These are phyloP conservation scores for Acanthis flammea DNA, from an alignment of 2,797 vertebrate genomes.

Conservation along the genomic window DNA sequence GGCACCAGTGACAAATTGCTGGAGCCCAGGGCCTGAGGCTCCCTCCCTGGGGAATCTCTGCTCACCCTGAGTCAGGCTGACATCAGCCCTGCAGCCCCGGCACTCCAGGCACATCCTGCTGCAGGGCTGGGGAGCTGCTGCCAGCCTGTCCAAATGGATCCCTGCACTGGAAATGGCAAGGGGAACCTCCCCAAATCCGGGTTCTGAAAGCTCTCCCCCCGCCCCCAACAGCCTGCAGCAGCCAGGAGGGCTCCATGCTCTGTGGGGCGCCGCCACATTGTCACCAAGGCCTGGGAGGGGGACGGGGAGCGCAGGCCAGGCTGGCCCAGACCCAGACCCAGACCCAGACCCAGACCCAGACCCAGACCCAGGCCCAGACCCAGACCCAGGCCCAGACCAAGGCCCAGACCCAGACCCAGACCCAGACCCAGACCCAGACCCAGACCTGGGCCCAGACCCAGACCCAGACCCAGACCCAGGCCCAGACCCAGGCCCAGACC, in stretches of 20 bases:
- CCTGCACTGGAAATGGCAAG: background rate
- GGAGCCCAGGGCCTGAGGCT: background rate
- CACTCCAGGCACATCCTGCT: background rate
- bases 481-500: too few relatives aligned
- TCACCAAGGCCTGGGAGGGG: background rate
- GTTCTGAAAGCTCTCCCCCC: background rate
- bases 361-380: too few relatives aligned
- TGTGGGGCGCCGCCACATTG: accelerated
- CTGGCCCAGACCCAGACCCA: too few relatives aligned
- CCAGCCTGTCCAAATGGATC: background rate
- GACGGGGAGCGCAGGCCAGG: background rate
- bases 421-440: too few relatives aligned
- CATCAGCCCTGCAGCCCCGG: background rate
- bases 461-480: too few relatives aligned
- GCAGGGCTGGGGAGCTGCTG: background rate
- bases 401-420: too few relatives aligned
- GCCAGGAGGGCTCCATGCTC: background rate
- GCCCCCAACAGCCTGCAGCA: too few relatives aligned
- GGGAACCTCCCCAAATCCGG: background rate
- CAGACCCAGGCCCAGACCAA: too few relatives aligned
- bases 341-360: too few relatives aligned
- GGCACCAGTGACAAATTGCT: background rate
- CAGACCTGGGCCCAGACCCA: too few relatives aligned
- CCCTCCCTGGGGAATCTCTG: background rate
- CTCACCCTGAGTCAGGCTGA: background rate